These are phyloP conservation scores for Rallus crepitans DNA, from an alignment of 2,797 vertebrate genomes.

Conservation along the genomic window DNA sequence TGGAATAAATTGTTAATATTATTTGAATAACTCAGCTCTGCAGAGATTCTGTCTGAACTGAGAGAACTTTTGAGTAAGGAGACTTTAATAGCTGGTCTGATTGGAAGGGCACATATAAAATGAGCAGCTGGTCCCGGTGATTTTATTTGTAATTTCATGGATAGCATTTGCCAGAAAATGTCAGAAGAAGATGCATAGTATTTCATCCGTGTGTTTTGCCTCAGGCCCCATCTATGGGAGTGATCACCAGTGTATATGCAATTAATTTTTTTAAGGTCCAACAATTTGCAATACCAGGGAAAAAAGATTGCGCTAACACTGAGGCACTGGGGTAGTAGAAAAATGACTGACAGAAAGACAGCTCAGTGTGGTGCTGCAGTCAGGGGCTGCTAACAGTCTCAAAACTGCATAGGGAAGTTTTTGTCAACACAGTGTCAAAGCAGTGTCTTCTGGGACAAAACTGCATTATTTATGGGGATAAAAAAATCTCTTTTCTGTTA, in stretches of 20 bases:
- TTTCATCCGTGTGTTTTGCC: constrained; percentile 57
- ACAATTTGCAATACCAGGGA: constrained; percentile 32
- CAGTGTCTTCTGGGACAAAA: neutral
- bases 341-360: constrained; percentile 31
- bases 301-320: constrained; percentile 10
- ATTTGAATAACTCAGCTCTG: neutral
- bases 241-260: constrained; percentile 55
- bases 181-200: constrained; percentile 21
- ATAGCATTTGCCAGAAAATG: constrained; percentile 41
- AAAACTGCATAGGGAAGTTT: neutral
- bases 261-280: constrained; percentile 54
- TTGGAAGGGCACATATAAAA: constrained; percentile 31
- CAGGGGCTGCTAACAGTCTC: neutral
- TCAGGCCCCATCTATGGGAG: constrained; percentile 40
- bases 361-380: neutral
- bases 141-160: constrained; percentile 61
- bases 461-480: neutral
- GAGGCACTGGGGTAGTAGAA: neutral
- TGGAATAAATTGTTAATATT: neutral
- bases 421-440: neutral
- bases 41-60: constrained; percentile 2
- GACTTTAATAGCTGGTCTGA: constrained; percentile 8
- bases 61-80: constrained; percentile 7
- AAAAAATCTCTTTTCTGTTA: neutral
- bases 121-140: constrained; percentile 29